Conservation (phyloP, 1,140 invertebrate genomes). For the Maniola jurtina region DNA sequence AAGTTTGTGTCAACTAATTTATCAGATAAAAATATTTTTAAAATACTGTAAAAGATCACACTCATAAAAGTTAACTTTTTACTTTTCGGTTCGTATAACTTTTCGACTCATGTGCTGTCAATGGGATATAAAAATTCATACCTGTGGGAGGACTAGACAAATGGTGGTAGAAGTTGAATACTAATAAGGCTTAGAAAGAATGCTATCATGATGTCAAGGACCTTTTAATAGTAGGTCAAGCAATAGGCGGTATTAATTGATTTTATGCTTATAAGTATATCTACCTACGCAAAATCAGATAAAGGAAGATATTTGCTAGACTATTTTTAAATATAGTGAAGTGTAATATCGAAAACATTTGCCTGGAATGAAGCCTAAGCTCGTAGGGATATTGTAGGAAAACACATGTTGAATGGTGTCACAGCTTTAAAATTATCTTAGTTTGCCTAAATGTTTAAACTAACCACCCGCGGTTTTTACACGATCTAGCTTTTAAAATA, state of each 20-base stretch:
- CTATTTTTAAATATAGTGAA: neutral
- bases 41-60: neutral
- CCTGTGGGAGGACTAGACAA: slow-evolving; percentile 21
- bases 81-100: neutral
- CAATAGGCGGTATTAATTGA: slow-evolving; percentile 24
- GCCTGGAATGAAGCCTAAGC: too few relatives aligned
- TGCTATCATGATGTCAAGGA: slow-evolving; percentile 23
- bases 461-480: slow-evolving; percentile 14
- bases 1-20: too few relatives aligned
- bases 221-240: slow-evolving; percentile 26
- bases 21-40: too few relatives aligned
- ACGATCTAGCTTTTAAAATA: neutral
- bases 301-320: neutral
- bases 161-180: slow-evolving; percentile 21
- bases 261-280: slow-evolving; percentile 2
- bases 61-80: too few relatives aligned
- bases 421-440: slow-evolving; percentile 16
- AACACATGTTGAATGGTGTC: slow-evolving; percentile 14
- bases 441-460: slow-evolving; percentile 10
- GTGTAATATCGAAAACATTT: neutral
- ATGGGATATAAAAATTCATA: slow-evolving; percentile 16
- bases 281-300: neutral
- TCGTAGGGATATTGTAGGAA: neutral
- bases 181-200: slow-evolving; percentile 25
- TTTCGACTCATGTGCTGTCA: neutral